phyloP scores from a whole-genome alignment of 1,140 invertebrate genomes.

The Drosophila mayri region DNA sequence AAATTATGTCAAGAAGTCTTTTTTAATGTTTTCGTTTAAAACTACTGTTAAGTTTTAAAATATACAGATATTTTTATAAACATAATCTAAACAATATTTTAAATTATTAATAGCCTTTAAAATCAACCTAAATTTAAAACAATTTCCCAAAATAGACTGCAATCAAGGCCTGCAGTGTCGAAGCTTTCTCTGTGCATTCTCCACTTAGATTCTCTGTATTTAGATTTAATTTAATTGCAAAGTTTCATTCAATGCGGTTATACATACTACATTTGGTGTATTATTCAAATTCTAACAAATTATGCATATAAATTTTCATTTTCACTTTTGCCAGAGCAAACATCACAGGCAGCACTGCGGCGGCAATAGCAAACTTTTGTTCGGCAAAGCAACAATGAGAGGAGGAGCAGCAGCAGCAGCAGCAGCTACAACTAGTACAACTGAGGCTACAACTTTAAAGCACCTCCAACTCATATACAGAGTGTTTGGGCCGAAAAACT shows the following conservation, averaged over 20 bases:
- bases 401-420: not conserved
- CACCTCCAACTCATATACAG: conserved; percentile 19
- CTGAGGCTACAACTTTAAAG: conserved; percentile 32
- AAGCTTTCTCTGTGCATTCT: not conserved
- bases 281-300: conserved; percentile 49
- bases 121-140: not conserved
- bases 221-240: conserved; percentile 40
- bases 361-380: conserved; percentile 36
- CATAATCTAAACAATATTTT: not conserved
- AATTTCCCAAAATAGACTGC: not conserved
- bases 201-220: not conserved
- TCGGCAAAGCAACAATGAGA: conserved; percentile 19
- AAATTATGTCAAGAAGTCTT: too few species aligned
- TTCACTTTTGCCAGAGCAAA: conserved; percentile 44
- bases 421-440: not conserved
- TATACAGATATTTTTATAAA: not conserved
- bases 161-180: not conserved
- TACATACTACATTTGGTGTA: conserved; percentile 27
- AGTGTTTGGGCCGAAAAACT: conserved; percentile 20
- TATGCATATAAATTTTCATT: conserved; percentile 56
- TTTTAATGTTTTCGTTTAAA: too few species aligned
- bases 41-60: not conserved
- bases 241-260: conserved; percentile 39
- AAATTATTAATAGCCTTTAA: not conserved
- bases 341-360: conserved; percentile 14